A percentile compares a stretch with the other conserved stretches of the same genome.
Conservation (phyloP, 2,888 invertebrate genomes). For the Parascotia fuliginaria region DNA sequence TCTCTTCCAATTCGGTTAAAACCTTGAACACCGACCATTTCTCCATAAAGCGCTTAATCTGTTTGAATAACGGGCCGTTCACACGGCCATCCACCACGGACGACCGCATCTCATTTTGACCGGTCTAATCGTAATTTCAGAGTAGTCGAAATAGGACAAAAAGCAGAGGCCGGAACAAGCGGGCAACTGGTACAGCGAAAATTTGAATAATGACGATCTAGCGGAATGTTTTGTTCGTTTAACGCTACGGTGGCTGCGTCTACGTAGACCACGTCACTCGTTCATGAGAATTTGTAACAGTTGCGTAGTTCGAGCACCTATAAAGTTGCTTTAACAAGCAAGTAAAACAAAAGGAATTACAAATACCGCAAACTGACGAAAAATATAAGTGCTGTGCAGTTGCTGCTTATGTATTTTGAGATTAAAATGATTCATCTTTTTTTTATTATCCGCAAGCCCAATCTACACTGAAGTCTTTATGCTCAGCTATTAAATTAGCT, state of each 20-base stretch:
- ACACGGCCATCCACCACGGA: constrained; percentile 81
- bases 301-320: constrained; percentile 42
- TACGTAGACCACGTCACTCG: constrained; percentile 50
- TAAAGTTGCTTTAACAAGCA: constrained; percentile 8
- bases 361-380: constrained; percentile 6
- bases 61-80: constrained; percentile 79
- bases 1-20: constrained; percentile 32
- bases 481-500: too few relatives aligned
- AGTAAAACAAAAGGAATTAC: constrained; percentile 3
- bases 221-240: constrained; percentile 79
- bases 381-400: not conserved
- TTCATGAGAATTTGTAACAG: constrained; percentile 53
- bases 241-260: constrained; percentile 75
- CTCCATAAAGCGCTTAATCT: constrained; percentile 63
- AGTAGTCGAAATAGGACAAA: constrained; percentile 78
- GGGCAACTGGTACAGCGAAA: constrained; percentile 83
- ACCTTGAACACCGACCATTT: constrained; percentile 36
- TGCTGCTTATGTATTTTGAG: too few relatives aligned
- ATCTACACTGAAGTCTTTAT: too few relatives aligned
- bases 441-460: too few relatives aligned
- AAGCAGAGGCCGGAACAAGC: constrained; percentile 82
- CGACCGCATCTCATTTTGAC: constrained; percentile 79
- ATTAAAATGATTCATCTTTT: too few relatives aligned
- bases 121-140: constrained; percentile 83
- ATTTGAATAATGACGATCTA: constrained; percentile 84